Conservation (phyloP, 2,888 invertebrate species). For the Lasioglossum malachurum region DNA sequence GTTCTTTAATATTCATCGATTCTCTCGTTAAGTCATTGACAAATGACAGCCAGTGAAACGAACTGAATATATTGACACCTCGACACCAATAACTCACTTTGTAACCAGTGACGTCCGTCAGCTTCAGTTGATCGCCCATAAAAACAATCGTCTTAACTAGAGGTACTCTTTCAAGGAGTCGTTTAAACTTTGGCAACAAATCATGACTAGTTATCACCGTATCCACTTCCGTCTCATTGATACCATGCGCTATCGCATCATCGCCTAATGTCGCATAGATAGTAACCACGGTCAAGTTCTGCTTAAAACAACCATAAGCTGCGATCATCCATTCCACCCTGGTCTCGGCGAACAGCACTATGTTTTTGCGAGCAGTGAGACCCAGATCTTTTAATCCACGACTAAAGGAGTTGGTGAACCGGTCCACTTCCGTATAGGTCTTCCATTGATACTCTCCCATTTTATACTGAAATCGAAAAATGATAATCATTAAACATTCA, state of each 20-base stretch:
- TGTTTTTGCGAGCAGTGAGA: constrained; percentile 89
- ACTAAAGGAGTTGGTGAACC: constrained; percentile 92
- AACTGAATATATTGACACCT: constrained; percentile 5
- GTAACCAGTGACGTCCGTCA: constrained; percentile 89
- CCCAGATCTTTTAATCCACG: constrained; percentile 94
- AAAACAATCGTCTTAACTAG: constrained; percentile 92
- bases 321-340: constrained; percentile 99
- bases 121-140: constrained; percentile 94
- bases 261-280: constrained; percentile 98
- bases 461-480: constrained; percentile 88
- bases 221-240: constrained; percentile 98
- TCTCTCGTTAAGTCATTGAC: not conserved
- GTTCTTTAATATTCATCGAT: not conserved
- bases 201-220: constrained; percentile 97
- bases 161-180: constrained; percentile 90
- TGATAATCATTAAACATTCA: not conserved
- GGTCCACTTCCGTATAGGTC: constrained; percentile 91
- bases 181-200: constrained; percentile 95
- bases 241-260: constrained; percentile 98
- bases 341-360: constrained; percentile 98
- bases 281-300: constrained; percentile 94
- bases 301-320: constrained; percentile 98
- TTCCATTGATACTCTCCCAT: constrained; percentile 98
- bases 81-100: constrained; percentile 83
- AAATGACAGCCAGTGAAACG: not conserved